Conservation (phyloP, 2,888 invertebrate genomes). For the Dascillus cervinus region DNA sequence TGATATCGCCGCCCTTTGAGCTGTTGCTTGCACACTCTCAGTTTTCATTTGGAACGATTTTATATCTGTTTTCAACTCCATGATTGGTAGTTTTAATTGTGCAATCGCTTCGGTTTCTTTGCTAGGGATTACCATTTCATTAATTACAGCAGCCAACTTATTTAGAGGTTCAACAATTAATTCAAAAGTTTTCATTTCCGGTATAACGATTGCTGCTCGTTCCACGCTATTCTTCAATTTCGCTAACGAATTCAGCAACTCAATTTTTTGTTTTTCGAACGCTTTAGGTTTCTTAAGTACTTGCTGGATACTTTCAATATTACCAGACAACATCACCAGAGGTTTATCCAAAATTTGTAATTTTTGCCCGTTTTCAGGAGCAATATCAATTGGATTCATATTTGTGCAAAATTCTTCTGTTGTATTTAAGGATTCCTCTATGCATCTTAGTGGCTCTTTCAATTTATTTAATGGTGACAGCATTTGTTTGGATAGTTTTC, state of each 20-base stretch:
- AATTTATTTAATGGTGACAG: not conserved
- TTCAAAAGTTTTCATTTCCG: not conserved
- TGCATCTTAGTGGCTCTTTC: not conserved
- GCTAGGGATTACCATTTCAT: no score
- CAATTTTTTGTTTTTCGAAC: no score
- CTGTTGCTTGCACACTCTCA: no score
- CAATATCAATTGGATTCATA: not conserved
- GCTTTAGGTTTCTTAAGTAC: no score
- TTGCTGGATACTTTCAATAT: no score
- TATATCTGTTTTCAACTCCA: not conserved
- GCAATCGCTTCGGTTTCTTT: not conserved
- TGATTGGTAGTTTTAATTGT: slow-evolving; percentile 4
- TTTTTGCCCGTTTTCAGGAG: not conserved
- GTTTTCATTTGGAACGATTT: slow-evolving; percentile 4
- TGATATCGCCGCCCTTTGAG: not conserved
- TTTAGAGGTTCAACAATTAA: no score
- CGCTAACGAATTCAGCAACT: not conserved
- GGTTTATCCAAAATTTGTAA: not conserved
- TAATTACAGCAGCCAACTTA: no score
- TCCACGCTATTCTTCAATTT: not conserved
- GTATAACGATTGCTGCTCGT: not conserved
- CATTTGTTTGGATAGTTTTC: no score
- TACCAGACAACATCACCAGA: no score
- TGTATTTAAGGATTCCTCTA: not conserved
- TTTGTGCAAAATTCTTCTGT: not conserved